Evolutionary conservation across 2,888 invertebrate species (phyloP).

Genomic region (Hirtodrosophila confusa): DNA sequence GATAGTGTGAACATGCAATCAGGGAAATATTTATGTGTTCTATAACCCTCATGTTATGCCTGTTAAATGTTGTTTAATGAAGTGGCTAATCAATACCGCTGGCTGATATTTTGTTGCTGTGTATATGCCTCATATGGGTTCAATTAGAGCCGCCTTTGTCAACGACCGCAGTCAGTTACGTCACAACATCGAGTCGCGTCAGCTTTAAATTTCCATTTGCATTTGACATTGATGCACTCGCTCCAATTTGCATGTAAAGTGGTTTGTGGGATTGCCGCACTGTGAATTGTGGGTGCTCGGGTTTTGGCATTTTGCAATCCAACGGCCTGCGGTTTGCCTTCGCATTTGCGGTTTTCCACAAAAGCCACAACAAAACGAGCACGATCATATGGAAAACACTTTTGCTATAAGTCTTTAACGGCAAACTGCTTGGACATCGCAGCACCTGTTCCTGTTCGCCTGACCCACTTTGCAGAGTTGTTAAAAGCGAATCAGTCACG

Average conservation of each 20-base stretch:
- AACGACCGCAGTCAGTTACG: conserved; percentile 46
- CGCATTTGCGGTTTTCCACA: conserved; percentile 64
- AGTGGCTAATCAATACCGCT: too few species aligned
- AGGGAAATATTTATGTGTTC: too few species aligned
- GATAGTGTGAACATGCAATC: too few species aligned
- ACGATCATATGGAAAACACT: conserved; percentile 27
- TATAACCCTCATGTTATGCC: too few species aligned
- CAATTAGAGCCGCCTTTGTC: conserved; percentile 33
- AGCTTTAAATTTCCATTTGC: conserved; percentile 12
- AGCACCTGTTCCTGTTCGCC: conserved; percentile 72
- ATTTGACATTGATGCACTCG: conserved; percentile 76
- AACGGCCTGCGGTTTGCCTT: conserved; percentile 41
- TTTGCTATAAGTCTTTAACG: conserved; percentile 5
- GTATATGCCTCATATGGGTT: conserved; percentile 8
- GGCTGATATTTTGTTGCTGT: background rate
- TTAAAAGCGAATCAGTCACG: conserved; percentile 65
- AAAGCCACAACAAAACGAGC: background rate
- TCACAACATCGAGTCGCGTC: conserved; percentile 26
- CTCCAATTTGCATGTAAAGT: conserved; percentile 76
- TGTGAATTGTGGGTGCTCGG: conserved; percentile 65
- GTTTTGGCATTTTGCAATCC: conserved; percentile 49
- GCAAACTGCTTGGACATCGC: conserved; percentile 7
- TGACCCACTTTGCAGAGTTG: conserved; percentile 65
- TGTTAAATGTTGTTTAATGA: too few species aligned
- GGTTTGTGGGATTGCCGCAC: conserved; percentile 49